Evolutionary conservation across 2,888 invertebrate genomes (phyloP).

Genomic region (Miltochrista miniata): DNA sequence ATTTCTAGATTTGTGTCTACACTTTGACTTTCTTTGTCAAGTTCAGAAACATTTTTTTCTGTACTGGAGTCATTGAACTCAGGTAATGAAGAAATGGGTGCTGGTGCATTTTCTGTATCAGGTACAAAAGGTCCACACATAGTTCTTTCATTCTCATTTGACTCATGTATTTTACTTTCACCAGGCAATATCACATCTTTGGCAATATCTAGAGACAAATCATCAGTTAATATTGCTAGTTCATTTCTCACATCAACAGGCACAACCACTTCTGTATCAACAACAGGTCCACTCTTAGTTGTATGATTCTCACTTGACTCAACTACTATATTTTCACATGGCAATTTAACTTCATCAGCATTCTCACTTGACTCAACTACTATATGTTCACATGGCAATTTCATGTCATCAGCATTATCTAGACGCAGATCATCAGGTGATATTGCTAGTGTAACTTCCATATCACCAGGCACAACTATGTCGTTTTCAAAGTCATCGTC

Average conservation of each 20-base stretch:
- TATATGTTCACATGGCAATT: constrained; percentile 1
- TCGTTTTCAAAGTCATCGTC: constrained; percentile 53
- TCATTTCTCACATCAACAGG: neutral
- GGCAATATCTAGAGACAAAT: constrained; percentile 18
- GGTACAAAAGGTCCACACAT: neutral
- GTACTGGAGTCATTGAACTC: neutral
- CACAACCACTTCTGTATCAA: constrained; percentile 30
- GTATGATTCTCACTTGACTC: constrained; percentile 2
- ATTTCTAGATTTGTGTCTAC: constrained; percentile 2
- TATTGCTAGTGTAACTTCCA: neutral
- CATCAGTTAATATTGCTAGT: neutral
- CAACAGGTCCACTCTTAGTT: neutral
- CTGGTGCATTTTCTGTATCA: neutral
- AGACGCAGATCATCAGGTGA: constrained; percentile 7
- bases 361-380: constrained; percentile 1
- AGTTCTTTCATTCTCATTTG: constrained; percentile 2
- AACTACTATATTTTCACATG: neutral
- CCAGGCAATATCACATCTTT: constrained; percentile 12
- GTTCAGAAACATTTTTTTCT: neutral
- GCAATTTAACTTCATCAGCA: constrained; percentile 13
- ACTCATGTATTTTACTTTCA: constrained; percentile 1
- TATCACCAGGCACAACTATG: constrained; percentile 7
- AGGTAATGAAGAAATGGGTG: neutral
- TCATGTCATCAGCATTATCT: constrained; percentile 20
- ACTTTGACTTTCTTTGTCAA: neutral